These are phyloP conservation scores for Zapornia atra DNA, from an alignment of 2,113 vertebrate species.

Conservation along the genomic window DNA sequence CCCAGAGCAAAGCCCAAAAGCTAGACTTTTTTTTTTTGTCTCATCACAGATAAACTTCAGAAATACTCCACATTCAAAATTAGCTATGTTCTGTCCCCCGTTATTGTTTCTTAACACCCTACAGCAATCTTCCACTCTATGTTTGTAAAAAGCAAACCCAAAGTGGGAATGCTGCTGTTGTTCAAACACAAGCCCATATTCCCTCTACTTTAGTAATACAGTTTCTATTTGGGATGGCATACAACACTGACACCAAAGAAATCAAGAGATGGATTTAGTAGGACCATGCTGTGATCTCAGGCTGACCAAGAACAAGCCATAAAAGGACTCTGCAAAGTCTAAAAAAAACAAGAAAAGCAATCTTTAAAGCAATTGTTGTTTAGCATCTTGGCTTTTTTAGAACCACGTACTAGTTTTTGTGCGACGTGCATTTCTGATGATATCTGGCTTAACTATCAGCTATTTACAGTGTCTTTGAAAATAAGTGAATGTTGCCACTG, in stretches of 20 bases:
- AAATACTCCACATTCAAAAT: background rate
- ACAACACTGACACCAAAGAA: background rate
- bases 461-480: background rate
- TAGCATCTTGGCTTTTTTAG: background rate
- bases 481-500: background rate
- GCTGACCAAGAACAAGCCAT: background rate
- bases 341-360: background rate
- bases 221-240: background rate
- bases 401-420: background rate
- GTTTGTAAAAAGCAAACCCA: background rate
- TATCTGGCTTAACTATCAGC: background rate
- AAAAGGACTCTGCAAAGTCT: background rate
- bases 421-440: background rate
- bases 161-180: background rate
- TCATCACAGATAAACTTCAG: background rate
- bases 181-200: background rate
- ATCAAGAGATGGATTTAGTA: background rate
- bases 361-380: background rate
- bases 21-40: background rate
- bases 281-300: background rate
- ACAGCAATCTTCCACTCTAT: background rate
- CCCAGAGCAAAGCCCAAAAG: background rate
- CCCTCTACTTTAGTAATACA: background rate
- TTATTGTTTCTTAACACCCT: background rate
- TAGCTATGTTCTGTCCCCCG: background rate